Conservation (phyloP, 2,113 vertebrate species). For the Lagopus leucura region DNA sequence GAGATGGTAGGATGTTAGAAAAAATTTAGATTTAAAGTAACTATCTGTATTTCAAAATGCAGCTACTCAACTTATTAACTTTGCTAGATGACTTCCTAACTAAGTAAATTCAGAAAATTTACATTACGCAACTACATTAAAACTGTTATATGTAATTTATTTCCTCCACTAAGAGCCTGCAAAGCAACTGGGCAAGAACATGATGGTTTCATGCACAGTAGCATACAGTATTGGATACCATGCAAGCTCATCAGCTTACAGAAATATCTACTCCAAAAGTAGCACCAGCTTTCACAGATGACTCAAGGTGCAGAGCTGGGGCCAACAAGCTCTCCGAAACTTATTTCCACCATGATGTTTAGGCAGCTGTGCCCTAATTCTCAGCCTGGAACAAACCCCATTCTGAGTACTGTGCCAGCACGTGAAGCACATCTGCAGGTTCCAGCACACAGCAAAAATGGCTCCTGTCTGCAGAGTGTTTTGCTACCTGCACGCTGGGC, state of each 20-base stretch:
- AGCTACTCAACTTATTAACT: not conserved
- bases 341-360: fast-evolving
- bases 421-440: not conserved
- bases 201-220: fast-evolving
- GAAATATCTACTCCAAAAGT: not conserved
- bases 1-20: not conserved
- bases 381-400: not conserved
- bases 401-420: fast-evolving
- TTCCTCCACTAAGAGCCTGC: not conserved
- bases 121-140: not conserved
- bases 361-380: not conserved
- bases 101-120: not conserved
- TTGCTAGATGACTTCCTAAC: not conserved
- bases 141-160: not conserved
- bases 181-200: not conserved
- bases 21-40: not conserved
- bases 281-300: not conserved
- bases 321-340: not conserved
- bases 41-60: not conserved
- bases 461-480: not conserved
- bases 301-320: fast-evolving
- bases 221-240: not conserved
- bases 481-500: fast-evolving
- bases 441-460: not conserved
- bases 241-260: not conserved